Percentiles rank a stretch among this genome's conserved stretches.
These are phyloP conservation scores for Sarotherodon lohbergeri DNA, from an alignment of 2,113 vertebrate species.

Conservation along the genomic window DNA sequence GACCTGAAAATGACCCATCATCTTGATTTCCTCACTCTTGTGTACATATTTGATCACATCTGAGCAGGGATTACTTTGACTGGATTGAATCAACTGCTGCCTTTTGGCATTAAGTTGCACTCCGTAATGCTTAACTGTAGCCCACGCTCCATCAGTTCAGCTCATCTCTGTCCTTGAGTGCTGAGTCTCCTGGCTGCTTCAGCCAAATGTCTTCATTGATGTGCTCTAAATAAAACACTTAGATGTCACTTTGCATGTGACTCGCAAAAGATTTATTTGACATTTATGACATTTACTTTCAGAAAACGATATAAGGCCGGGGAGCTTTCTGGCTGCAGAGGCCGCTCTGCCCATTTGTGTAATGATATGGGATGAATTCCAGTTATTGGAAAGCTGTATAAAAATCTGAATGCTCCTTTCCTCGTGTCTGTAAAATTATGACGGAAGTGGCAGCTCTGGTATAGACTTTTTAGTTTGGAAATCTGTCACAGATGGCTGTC, in stretches of 20 bases:
- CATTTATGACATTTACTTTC: slow-evolving; percentile 59
- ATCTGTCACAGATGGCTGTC: slow-evolving; percentile 53
- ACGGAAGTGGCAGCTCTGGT: slow-evolving; percentile 43
- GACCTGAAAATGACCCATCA: background rate
- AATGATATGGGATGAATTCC: slow-evolving; percentile 68
- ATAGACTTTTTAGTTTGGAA: slow-evolving; percentile 33
- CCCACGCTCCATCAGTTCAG: background rate
- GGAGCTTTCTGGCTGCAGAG: slow-evolving; percentile 42
- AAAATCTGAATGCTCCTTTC: slow-evolving; percentile 20
- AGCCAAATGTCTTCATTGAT: slow-evolving; percentile 45
- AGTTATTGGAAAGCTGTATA: slow-evolving; percentile 61
- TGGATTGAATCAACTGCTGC: background rate
- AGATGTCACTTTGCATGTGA: slow-evolving; percentile 42
- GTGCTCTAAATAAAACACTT: slow-evolving; percentile 59
- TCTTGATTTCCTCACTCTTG: background rate
- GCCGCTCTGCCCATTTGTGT: slow-evolving; percentile 56
- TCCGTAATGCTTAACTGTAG: background rate
- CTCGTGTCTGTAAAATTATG: slow-evolving; percentile 38
- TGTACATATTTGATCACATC: background rate
- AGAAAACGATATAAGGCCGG: slow-evolving; percentile 15
- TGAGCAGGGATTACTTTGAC: background rate
- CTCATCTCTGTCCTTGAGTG: slow-evolving; percentile 42
- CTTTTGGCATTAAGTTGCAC: background rate
- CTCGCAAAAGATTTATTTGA: slow-evolving; percentile 55
- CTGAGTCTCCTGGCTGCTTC: slow-evolving; percentile 1